These are phyloP conservation scores for Thysanoteuthis rhombus DNA, from an alignment of 2,888 invertebrate species.

Conservation along the genomic window DNA sequence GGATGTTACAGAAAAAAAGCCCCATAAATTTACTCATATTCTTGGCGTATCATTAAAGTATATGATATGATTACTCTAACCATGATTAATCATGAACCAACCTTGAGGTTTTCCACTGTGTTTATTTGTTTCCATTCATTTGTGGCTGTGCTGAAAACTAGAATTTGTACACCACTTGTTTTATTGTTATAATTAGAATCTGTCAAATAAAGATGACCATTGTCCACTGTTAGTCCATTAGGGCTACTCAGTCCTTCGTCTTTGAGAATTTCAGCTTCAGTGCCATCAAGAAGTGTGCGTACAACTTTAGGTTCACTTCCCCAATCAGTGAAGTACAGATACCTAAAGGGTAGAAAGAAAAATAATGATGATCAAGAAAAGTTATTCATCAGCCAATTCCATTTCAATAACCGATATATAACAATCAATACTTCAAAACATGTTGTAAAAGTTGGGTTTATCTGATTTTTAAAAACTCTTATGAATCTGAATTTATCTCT, in stretches of 20 bases:
- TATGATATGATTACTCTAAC: no score
- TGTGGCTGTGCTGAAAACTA: constrained; percentile 39
- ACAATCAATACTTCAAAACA: no score
- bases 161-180: constrained; percentile 38
- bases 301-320: constrained; percentile 49
- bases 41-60: no score
- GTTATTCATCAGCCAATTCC: no score
- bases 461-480: no score
- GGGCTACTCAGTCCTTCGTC: constrained; percentile 50
- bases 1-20: no score
- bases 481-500: no score
- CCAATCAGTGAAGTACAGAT: constrained; percentile 57
- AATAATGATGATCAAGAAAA: background rate
- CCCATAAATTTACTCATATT: no score
- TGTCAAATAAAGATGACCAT: constrained; percentile 48
- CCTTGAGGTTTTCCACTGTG: background rate
- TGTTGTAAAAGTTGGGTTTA: no score
- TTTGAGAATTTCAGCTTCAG: constrained; percentile 41
- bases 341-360: constrained; percentile 41
- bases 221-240: constrained; percentile 48
- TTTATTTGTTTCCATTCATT: constrained; percentile 41
- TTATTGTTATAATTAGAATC: constrained; percentile 52
- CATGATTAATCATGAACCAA: background rate
- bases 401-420: no score
- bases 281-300: constrained; percentile 54